These are phyloP conservation scores for Arctocebus calabarensis DNA, from an alignment of 2,797 vertebrate genomes.

Conservation along the genomic window DNA sequence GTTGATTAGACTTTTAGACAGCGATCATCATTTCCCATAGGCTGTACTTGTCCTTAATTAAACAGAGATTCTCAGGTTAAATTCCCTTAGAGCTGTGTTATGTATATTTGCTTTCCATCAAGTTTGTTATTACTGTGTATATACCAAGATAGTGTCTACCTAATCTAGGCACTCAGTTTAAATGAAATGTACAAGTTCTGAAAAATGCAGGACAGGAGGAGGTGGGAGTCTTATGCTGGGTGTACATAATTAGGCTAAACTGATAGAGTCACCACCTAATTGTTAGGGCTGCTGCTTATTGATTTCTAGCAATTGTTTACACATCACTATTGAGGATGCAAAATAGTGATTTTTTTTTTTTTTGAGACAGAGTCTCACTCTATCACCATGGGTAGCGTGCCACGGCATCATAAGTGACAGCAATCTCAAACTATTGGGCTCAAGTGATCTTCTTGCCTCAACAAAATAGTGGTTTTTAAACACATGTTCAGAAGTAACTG, in stretches of 20 bases:
- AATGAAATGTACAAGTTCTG: neutral
- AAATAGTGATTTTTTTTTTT: neutral
- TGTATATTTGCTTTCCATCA: neutral
- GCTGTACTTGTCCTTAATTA: neutral
- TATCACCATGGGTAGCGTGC: too few species aligned
- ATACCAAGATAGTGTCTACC: neutral
- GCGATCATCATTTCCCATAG: neutral
- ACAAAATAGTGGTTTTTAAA: neutral
- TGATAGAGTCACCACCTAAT: neutral
- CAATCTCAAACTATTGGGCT: too few species aligned
- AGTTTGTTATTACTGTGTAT: neutral
- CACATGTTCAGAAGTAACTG: neutral
- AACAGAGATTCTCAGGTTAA: constrained; percentile 9
- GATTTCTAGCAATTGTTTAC: neutral
- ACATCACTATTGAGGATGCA: neutral
- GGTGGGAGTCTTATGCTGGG: neutral
- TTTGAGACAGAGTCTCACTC: too few species aligned
- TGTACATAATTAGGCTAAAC: neutral
- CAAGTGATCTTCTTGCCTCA: too few species aligned
- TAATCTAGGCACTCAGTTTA: neutral
- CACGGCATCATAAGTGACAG: too few species aligned
- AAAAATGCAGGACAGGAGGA: neutral
- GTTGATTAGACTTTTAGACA: neutral
- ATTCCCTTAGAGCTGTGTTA: neutral
- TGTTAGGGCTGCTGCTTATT: neutral